Conservation (phyloP, 2,797 vertebrate species). For the Sandelia bainsii region DNA sequence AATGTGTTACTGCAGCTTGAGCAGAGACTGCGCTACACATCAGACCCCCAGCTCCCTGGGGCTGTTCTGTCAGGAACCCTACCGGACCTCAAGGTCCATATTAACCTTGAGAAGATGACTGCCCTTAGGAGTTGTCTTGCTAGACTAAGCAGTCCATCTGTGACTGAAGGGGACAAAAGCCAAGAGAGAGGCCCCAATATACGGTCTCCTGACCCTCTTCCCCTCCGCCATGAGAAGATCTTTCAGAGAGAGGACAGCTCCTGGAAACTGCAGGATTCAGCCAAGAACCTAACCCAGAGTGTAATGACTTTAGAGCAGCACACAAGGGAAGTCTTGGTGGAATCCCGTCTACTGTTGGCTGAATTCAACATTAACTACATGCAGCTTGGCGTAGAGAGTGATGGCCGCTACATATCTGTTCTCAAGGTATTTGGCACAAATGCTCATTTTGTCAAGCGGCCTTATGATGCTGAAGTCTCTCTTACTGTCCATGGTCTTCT, state of each 20-base stretch:
- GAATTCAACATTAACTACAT: slow-evolving; percentile 98
- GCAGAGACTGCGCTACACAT: slow-evolving; percentile 94
- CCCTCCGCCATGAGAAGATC: slow-evolving; percentile 90
- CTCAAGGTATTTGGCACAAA: slow-evolving; percentile 98
- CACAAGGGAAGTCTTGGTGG: slow-evolving; percentile 94
- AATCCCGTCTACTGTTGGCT: slow-evolving; percentile 94
- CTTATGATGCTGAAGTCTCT: slow-evolving; percentile 94
- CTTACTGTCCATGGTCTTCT: slow-evolving; percentile 95
- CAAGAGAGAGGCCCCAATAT: slow-evolving; percentile 44
- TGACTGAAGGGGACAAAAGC: slow-evolving; percentile 61
- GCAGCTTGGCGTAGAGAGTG: slow-evolving; percentile 96
- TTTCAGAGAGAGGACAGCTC: slow-evolving; percentile 88
- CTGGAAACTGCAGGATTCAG: slow-evolving; percentile 91
- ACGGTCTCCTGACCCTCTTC: slow-evolving; percentile 83
- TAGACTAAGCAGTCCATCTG: slow-evolving; percentile 82
- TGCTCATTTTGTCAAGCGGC: slow-evolving; percentile 95
- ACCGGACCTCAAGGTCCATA: slow-evolving; percentile 96
- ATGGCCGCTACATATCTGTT: slow-evolving; percentile 95
- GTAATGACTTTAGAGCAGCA: slow-evolving; percentile 94
- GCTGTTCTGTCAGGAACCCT: slow-evolving; percentile 93
- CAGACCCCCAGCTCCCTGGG: slow-evolving; percentile 96
- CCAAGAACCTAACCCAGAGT: slow-evolving; percentile 94
- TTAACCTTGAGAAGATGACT: slow-evolving; percentile 96
- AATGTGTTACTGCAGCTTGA: slow-evolving; percentile 95
- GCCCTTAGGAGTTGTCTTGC: slow-evolving; percentile 92